Evolutionary conservation across 2,797 vertebrate genomes (phyloP).

Genomic region (Arctocebus calabarensis): DNA sequence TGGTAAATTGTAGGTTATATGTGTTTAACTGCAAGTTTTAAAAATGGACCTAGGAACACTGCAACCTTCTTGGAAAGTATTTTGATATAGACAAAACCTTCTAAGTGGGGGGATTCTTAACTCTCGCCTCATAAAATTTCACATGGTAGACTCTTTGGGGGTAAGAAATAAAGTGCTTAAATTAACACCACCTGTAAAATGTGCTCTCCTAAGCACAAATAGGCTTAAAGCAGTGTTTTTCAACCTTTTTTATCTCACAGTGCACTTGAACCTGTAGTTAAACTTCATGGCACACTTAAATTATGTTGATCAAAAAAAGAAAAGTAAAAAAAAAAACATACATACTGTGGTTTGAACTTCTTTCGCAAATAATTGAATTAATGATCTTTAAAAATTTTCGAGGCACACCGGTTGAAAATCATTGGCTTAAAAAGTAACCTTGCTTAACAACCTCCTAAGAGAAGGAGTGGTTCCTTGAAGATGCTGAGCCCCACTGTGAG

Average conservation of each 20-base stretch:
- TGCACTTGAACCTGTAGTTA: no score
- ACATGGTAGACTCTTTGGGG: background rate
- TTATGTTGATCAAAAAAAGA: no score
- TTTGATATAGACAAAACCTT: background rate
- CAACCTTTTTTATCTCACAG: no score
- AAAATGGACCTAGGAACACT: background rate
- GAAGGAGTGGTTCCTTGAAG: background rate
- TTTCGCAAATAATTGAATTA: no score
- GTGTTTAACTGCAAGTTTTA: background rate
- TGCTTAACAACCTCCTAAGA: background rate
- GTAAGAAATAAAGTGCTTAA: background rate
- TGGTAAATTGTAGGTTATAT: background rate
- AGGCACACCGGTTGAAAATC: no score
- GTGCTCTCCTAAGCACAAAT: background rate
- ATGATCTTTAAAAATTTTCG: no score
- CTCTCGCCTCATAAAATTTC: constrained; percentile 1
- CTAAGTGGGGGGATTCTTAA: background rate
- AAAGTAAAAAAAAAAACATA: no score
- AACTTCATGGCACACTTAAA: no score
- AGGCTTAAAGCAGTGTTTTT: background rate
- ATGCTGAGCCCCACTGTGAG: background rate
- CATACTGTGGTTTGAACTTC: no score
- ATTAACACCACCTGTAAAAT: background rate
- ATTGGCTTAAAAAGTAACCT: background rate
- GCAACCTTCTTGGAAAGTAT: background rate